Evolutionary conservation across 64 coral and sea anemone genomes (phyloP), one percentile per base, ranked within the genome.

Genomic region (Pachyseris speciosa): DNA sequence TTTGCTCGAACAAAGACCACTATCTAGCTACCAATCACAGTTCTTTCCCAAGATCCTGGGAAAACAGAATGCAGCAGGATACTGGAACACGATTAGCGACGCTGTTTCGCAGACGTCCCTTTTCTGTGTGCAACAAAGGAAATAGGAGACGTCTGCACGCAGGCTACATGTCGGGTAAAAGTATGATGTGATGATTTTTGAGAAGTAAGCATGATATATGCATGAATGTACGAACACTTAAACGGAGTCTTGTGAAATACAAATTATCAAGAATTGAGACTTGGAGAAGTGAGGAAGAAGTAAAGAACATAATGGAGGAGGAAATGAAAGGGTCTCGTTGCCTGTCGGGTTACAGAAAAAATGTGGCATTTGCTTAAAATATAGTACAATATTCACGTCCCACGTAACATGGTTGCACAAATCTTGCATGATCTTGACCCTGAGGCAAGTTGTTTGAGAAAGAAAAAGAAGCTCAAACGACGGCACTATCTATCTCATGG

Each of bases 291-390:
- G 86, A 88, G 17, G 91, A 93, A 34, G 84, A 87, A 73, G 73
- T 87, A n/a, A n/a, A n/a, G n/a, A n/a, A n/a, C n/a, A n/a, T n/a
- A n/a, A n/a, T n/a, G n/a, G n/a, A n/a, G n/a, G n/a, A n/a, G n/a
- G n/a, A n/a, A n/a, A n/a, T n/a, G 66, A 66, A 73, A 87, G 47
- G 84, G 30, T 50, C 83, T 34, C 83, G 91, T 26, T 58, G 69
- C 29, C 83, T 71, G 33, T 47, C 73, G 55, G 84, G 91, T 55
- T 93, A 93, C 63, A 87, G 84, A 60, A 87, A 72, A 50, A 93
- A n/a, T 93, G 91, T 80, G 91, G 84, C 91, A 93, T 75, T 28
- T 80, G 67, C 53, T 87, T 67, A 30, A 74, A 34, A 53, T 87
- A 3, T 87, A 93, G 28, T 0, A 93, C 60, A 72, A 93, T 17